A percentile compares a stretch with the other conserved stretches of the same genome.
These are phyloP conservation scores for Salvelinus sp. DNA, from an alignment of 2,113 vertebrate genomes.

Conservation along the genomic window DNA sequence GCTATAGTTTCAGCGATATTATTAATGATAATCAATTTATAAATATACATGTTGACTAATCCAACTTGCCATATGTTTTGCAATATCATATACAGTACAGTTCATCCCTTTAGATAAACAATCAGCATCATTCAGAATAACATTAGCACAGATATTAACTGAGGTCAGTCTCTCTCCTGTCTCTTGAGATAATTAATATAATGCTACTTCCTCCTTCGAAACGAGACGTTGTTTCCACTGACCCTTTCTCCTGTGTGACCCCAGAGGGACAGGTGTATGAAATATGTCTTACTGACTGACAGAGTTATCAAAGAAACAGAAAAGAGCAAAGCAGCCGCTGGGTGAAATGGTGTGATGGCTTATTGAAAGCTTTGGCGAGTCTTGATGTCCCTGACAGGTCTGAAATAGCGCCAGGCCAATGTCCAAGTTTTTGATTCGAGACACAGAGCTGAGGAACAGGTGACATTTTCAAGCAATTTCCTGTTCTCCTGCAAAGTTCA, in stretches of 20 bases:
- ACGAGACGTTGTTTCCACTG: constrained; percentile 3
- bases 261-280: constrained; percentile 8
- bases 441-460: constrained; percentile 34
- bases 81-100: neutral
- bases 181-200: neutral
- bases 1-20: neutral
- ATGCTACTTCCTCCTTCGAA: constrained; percentile 14
- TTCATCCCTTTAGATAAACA: neutral
- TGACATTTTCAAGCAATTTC: constrained; percentile 77
- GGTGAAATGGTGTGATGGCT: constrained; percentile 44
- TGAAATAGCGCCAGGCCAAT: constrained; percentile 53
- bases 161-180: constrained; percentile 4
- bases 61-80: neutral
- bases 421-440: constrained; percentile 48
- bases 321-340: constrained; percentile 45
- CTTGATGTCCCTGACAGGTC: constrained; percentile 60
- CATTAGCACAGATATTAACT: neutral
- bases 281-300: constrained; percentile 58
- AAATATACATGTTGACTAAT: neutral
- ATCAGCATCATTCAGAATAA: neutral
- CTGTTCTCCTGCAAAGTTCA: constrained; percentile 66
- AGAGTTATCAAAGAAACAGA: constrained; percentile 69
- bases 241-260: constrained; percentile 27
- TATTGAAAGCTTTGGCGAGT: constrained; percentile 62
- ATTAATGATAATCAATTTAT: neutral